These are phyloP conservation scores for Bubo blakistoni DNA, from an alignment of 2,113 vertebrate genomes.

Conservation along the genomic window DNA sequence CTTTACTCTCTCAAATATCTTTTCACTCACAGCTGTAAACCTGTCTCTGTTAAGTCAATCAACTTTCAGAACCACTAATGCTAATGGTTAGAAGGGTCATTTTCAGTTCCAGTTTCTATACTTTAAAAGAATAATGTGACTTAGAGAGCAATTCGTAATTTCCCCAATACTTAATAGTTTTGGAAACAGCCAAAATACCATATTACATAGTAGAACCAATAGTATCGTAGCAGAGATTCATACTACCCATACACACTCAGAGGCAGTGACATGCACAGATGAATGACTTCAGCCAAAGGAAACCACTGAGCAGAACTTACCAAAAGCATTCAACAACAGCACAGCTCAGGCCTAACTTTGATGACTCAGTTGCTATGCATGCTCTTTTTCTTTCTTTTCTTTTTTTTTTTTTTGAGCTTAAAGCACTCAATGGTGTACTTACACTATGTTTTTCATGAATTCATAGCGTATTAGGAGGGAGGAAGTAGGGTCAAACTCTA, in stretches of 20 bases:
- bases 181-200: background rate
- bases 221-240: background rate
- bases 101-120: background rate
- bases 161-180: background rate
- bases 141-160: background rate
- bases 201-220: background rate
- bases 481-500: background rate
- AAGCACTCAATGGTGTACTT: background rate
- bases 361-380: background rate
- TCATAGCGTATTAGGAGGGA: background rate
- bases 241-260: background rate
- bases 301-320: background rate
- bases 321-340: background rate
- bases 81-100: background rate
- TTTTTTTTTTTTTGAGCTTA: background rate
- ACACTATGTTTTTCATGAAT: background rate
- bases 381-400: background rate
- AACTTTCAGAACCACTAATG: background rate
- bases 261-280: background rate
- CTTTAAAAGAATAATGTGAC: background rate
- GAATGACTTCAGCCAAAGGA: background rate
- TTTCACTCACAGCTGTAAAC: background rate
- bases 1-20: background rate
- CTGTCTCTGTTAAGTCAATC: background rate
- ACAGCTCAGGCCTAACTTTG: background rate